phyloP scores from a whole-genome alignment of 2,797 vertebrate species.

The Hipposideros larvatus region DNA sequence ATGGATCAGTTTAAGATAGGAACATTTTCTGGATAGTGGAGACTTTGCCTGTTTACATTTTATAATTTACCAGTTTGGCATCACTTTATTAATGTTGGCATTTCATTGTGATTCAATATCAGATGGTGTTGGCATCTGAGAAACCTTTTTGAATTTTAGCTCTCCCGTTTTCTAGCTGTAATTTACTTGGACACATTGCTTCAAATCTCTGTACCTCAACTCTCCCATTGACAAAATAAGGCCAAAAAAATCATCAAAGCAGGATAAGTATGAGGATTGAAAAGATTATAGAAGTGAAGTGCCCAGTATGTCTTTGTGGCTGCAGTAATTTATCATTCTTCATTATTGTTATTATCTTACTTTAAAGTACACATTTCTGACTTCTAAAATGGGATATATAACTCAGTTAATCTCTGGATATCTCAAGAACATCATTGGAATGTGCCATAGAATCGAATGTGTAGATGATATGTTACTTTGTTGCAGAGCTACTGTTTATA shows the following conservation, averaged over 20 bases:
- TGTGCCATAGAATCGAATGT: not conserved
- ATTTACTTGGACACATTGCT: not conserved
- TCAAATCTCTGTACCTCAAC: not conserved
- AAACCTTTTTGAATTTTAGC: conserved; percentile 46
- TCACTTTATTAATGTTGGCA: not conserved
- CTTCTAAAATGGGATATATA: not conserved
- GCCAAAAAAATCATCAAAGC: not conserved
- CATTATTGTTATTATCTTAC: not conserved
- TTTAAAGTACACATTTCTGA: not conserved
- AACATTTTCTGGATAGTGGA: conserved; percentile 19
- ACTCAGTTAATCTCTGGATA: not conserved
- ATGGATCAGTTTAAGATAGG: not conserved
- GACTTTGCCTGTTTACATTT: conserved; percentile 1
- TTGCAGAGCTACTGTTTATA: not conserved
- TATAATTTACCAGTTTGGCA: not conserved
- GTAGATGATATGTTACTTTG: not conserved
- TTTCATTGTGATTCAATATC: not conserved
- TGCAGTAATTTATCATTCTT: not conserved
- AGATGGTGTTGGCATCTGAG: not conserved
- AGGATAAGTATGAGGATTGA: not conserved
- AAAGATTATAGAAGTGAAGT: conserved; percentile 16
- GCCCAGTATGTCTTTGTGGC: not conserved
- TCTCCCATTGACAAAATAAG: conserved; percentile 29
- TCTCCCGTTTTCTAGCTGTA: conserved; percentile 7
- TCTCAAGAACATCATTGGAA: not conserved